Evolutionary conservation across 23 tunicate species (phyloP), one percentile per base, ranked within the genome.

Genomic region (Ciona savignyi): DNA sequence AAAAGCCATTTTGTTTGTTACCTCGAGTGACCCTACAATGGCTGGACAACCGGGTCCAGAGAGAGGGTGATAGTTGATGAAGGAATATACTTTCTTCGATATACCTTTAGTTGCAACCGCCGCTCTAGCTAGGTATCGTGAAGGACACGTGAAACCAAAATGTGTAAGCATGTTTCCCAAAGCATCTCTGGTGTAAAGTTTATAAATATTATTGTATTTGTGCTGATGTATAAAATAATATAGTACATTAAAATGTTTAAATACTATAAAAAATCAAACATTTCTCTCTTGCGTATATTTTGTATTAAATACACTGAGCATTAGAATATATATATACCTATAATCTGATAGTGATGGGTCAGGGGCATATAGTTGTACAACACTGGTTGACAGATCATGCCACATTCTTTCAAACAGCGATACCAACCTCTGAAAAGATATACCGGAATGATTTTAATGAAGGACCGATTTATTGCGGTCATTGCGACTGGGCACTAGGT

Each of bases 71-170:
- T 81, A 81, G 60, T 81, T 81, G 67, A 74, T 74, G 60, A 63
- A 81, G 69, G 66, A 73, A 32, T 81, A 81, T 30, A 81, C 74
- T 19, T 49, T 81, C 2, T 74, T 30, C 72, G 71, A 22, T 2
- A 9, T 27, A 2, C 24, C 33, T 65, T 81, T 81, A 11, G 86
- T 81, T 32, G 29, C 32, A 1, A 60, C 56, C 9, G 74, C 86
- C 2, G 56, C 24, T 25, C 86, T 64, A 4, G 86, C 86, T n/a
- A 81, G 34, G 15, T 23, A 30, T 42, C 86, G 67, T 42, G 86
- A 81, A 19, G 86, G 74, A 33, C 86, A 81, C 23, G 86, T 74
- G 74, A 81, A 81, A 2, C 79, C 79, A 67, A 33, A 81, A 68
- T 81, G 86, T 0, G 86, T 61, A 32, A 81, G 67, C 79, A 73